Conservation (phyloP, 2,888 invertebrate genomes). For the Danaus chrysippus region DNA sequence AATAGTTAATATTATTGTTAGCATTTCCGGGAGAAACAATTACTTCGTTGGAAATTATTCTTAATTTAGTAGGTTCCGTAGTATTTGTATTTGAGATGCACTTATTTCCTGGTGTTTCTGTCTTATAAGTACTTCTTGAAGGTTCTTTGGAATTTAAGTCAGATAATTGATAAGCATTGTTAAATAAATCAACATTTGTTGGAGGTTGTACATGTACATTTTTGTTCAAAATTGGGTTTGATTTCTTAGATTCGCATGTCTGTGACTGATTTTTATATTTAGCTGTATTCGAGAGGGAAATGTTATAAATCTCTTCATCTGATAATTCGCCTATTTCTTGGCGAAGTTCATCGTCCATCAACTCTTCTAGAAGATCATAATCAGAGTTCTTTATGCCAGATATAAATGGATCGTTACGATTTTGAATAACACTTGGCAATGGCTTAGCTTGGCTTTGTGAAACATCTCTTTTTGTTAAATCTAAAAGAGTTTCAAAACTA, state of each 20-base stretch:
- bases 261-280: not conserved
- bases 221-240: not conserved
- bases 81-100: not conserved
- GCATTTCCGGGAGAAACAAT: not conserved
- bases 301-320: conserved; percentile 52
- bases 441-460: conserved; percentile 11
- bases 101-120: conserved; percentile 1
- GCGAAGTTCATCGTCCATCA: conserved; percentile 66
- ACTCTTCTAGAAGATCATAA: conserved; percentile 67
- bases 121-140: conserved; percentile 4
- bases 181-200: not conserved
- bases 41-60: conserved; percentile 18
- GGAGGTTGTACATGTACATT: not conserved
- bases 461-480: conserved; percentile 13
- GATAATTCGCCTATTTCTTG: conserved; percentile 70
- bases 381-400: conserved; percentile 61
- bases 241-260: not conserved
- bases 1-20: conserved; percentile 6
- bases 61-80: conserved; percentile 8
- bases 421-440: conserved; percentile 22
- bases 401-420: conserved; percentile 50
- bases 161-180: not conserved
- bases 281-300: conserved; percentile 19
- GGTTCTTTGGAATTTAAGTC: not conserved
- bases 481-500: conserved; percentile 1